Evolutionary conservation across 2,113 vertebrate genomes (phyloP).

Genomic region (Lepisosteus oculatus): DNA sequence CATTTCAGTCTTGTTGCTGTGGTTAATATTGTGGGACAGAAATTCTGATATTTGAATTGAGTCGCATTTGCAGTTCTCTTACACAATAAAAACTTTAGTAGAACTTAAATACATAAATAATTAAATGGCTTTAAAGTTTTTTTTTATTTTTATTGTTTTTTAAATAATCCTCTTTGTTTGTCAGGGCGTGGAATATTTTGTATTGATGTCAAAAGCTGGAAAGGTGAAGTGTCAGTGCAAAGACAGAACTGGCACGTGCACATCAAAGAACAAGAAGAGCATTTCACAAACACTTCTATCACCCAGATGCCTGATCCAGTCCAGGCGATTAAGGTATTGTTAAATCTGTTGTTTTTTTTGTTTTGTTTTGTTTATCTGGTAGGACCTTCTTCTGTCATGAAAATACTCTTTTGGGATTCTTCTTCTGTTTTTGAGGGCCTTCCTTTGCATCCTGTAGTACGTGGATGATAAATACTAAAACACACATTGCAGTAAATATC

Average conservation of each 20-base stretch:
- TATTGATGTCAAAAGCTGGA: conserved; percentile 64
- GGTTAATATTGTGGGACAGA: too few relatives aligned
- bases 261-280: conserved; percentile 52
- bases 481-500: too few relatives aligned
- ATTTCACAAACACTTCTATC: conserved; percentile 54
- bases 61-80: too few relatives aligned
- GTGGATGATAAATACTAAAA: too few relatives aligned
- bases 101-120: neutral
- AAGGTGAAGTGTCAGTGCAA: conserved; percentile 45
- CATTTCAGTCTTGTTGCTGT: too few relatives aligned
- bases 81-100: neutral
- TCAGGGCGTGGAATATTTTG: conserved; percentile 66
- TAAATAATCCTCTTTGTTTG: neutral
- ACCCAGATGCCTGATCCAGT: conserved; percentile 62
- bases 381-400: too few relatives aligned
- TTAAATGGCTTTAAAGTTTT: neutral
- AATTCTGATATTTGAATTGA: too few relatives aligned
- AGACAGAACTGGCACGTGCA: conserved; percentile 55
- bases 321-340: conserved; percentile 57
- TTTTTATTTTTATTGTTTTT: neutral
- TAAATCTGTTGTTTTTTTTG: conserved; percentile 14
- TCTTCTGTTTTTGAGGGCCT: too few relatives aligned
- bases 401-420: too few relatives aligned
- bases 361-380: too few relatives aligned
- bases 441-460: too few relatives aligned